Evolutionary conservation across 2,797 vertebrate species (phyloP).

Genomic region (Salarias fasciatus): DNA sequence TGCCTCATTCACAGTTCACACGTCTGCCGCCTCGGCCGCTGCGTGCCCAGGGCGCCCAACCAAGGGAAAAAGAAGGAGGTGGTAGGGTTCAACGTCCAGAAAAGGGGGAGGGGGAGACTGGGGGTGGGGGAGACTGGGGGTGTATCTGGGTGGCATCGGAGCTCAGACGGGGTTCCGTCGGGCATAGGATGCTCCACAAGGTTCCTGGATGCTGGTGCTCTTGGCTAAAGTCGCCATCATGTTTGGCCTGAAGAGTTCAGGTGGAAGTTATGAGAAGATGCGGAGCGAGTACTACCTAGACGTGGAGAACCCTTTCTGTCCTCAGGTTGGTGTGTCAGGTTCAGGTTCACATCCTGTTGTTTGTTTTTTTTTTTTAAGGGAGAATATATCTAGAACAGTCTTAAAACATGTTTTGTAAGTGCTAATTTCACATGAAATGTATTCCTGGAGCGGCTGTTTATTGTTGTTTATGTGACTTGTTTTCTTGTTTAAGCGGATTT

Average conservation of each 20-base stretch:
- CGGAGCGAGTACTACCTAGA: constrained; percentile 79
- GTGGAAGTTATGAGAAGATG: constrained; percentile 85
- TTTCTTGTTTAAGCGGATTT: constrained; percentile 10
- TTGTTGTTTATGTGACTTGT: neutral
- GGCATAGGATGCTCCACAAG: constrained; percentile 75
- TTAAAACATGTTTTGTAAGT: neutral
- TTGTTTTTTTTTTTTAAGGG: too few species aligned
- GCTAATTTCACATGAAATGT: neutral
- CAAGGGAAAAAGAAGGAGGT: constrained; percentile 33
- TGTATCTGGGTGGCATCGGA: constrained; percentile 44
- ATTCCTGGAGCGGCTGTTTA: neutral
- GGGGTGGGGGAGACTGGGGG: too few species aligned
- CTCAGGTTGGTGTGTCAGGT: constrained; percentile 75
- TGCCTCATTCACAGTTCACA: constrained; percentile 81
- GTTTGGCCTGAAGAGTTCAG: constrained; percentile 84
- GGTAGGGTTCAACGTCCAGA: constrained; percentile 36
- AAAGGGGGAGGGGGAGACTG: constrained; percentile 43
- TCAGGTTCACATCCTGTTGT: constrained; percentile 11
- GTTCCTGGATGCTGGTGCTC: constrained; percentile 79
- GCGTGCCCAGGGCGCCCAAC: constrained; percentile 64
- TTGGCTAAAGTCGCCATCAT: constrained; percentile 84
- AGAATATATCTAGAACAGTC: neutral
- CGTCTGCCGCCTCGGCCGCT: constrained; percentile 71
- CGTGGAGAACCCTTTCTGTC: constrained; percentile 78
- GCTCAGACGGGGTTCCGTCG: constrained; percentile 57